Evolutionary conservation across 2,113 vertebrate genomes (phyloP).

Genomic region (Australoheros scitulus): DNA sequence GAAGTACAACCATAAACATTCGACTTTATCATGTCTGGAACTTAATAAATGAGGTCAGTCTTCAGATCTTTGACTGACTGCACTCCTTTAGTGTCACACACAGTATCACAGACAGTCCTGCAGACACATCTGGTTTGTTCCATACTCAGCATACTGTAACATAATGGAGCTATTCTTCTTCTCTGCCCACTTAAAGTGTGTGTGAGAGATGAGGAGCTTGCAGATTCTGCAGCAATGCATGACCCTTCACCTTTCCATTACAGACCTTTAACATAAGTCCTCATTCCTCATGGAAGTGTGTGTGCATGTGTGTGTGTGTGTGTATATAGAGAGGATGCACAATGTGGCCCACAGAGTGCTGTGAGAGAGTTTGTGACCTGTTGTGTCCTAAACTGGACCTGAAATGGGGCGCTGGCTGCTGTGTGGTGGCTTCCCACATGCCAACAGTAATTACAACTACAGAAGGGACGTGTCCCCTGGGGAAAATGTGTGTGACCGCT

Average conservation of each 20-base stretch:
- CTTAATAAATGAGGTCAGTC: slow-evolving; percentile 36
- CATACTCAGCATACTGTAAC: slow-evolving; percentile 24
- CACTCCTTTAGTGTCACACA: slow-evolving; percentile 1
- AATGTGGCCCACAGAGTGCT: slow-evolving; percentile 42
- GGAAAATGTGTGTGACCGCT: slow-evolving; percentile 22
- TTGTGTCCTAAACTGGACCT: slow-evolving; percentile 28
- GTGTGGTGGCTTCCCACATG: slow-evolving; percentile 54
- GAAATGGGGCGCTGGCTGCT: slow-evolving; percentile 26
- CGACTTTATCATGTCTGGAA: slow-evolving; percentile 30
- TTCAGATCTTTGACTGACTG: slow-evolving; percentile 8
- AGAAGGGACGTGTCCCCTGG: slow-evolving; percentile 29
- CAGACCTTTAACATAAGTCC: slow-evolving; percentile 30
- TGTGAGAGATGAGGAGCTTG: slow-evolving; percentile 1
- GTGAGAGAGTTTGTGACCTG: slow-evolving; percentile 50
- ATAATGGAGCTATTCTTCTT: slow-evolving; percentile 55
- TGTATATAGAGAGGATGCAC: slow-evolving; percentile 15
- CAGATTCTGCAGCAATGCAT: slow-evolving; percentile 36
- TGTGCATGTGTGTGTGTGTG: slow-evolving; percentile 9
- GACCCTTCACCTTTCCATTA: slow-evolving; percentile 47
- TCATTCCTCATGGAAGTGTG: slow-evolving; percentile 28
- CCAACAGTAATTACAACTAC: slow-evolving; percentile 51
- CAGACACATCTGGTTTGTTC: slow-evolving; percentile 67
- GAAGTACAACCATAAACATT: slow-evolving; percentile 5
- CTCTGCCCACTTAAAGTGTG: slow-evolving; percentile 34
- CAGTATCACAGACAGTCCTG: background rate